Evolutionary conservation across 2,113 vertebrate genomes (phyloP).

Genomic region (Limanda limanda): DNA sequence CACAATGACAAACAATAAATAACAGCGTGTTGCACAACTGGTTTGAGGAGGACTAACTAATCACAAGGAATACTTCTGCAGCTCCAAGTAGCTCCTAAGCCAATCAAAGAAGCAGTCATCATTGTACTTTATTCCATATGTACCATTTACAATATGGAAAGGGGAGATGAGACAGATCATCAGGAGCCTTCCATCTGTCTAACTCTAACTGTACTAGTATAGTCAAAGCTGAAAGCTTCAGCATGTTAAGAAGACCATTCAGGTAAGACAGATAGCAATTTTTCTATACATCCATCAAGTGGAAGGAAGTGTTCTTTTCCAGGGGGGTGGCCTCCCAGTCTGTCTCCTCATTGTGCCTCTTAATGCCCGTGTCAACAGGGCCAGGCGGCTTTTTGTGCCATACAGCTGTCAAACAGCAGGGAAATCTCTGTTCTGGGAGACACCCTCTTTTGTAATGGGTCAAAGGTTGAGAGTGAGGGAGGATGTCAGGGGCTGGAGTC

Average conservation of each 20-base stretch:
- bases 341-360: conserved; percentile 55
- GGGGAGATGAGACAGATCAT: too few relatives aligned
- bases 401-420: conserved; percentile 48
- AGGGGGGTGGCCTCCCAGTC: conserved; percentile 44
- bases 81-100: too few relatives aligned
- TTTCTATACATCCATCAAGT: conserved; percentile 3
- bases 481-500: conserved; percentile 52
- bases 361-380: conserved; percentile 65
- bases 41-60: too few relatives aligned
- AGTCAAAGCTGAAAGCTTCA: background rate
- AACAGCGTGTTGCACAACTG: too few relatives aligned
- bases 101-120: too few relatives aligned
- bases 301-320: conserved; percentile 51
- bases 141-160: too few relatives aligned
- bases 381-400: conserved; percentile 54
- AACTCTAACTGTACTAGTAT: too few relatives aligned
- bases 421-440: conserved; percentile 57
- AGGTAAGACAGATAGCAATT: background rate
- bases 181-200: too few relatives aligned
- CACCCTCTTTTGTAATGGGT: conserved; percentile 50
- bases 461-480: conserved; percentile 44
- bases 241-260: background rate
- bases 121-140: too few relatives aligned
- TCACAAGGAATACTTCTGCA: too few relatives aligned
- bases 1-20: too few relatives aligned